Percentiles rank a stretch among this genome's conserved stretches.
Evolutionary conservation across 2,113 vertebrate species (phyloP).

Genomic region (Mionectes macconnelli): DNA sequence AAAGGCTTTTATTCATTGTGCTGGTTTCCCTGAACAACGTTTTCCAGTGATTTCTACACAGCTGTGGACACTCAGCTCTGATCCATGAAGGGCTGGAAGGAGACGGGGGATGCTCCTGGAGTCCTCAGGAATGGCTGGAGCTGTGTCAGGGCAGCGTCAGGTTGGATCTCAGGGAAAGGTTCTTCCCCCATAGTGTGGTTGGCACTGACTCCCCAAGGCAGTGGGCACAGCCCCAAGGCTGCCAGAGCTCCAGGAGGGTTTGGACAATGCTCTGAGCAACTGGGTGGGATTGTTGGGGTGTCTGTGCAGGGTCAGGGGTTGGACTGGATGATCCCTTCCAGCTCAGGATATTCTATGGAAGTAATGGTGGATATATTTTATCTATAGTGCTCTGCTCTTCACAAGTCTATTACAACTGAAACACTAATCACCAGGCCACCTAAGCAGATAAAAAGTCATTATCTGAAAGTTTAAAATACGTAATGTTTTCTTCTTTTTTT

Average conservation of each 20-base stretch:
- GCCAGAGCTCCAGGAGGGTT: background rate
- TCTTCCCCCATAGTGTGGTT: background rate
- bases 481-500: background rate
- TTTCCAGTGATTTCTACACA: background rate
- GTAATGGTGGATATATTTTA: background rate
- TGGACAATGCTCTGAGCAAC: background rate
- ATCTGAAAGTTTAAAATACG: background rate
- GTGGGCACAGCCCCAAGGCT: background rate
- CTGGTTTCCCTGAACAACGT: background rate
- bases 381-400: background rate
- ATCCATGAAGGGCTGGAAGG: background rate
- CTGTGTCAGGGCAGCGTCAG: background rate
- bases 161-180: background rate
- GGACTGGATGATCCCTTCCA: background rate
- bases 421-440: background rate
- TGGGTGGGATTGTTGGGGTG: background rate
- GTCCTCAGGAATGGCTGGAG: background rate
- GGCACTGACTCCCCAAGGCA: background rate
- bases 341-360: background rate
- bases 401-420: background rate
- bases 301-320: background rate
- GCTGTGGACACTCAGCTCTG: fast-evolving
- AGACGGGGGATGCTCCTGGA: background rate
- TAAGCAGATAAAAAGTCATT: background rate
- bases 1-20: background rate